These are phyloP conservation scores for Oostethus manadensis DNA, from an alignment of 2,113 vertebrate genomes.

Conservation along the genomic window DNA sequence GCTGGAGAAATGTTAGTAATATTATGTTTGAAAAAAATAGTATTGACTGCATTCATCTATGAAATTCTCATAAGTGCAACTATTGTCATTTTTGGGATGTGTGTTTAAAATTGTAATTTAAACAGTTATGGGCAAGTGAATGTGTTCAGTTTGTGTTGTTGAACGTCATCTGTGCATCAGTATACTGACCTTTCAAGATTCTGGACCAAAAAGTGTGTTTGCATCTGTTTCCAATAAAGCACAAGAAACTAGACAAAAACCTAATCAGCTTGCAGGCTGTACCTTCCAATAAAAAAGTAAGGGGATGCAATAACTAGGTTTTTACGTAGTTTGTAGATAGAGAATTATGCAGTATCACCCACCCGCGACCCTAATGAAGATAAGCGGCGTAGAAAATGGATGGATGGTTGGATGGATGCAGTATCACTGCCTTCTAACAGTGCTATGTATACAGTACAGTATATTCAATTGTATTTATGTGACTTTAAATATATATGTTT, in stretches of 20 bases:
- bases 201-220: neutral
- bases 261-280: neutral
- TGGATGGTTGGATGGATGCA: too few relatives aligned
- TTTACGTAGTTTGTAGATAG: neutral
- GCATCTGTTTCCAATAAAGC: conserved; percentile 1
- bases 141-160: neutral
- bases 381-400: too few relatives aligned
- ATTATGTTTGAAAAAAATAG: too few relatives aligned
- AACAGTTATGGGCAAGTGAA: neutral
- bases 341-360: neutral
- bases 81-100: too few relatives aligned
- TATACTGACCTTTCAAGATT: neutral
- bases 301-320: neutral
- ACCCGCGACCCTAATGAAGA: too few relatives aligned
- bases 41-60: too few relatives aligned
- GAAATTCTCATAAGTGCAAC: too few relatives aligned
- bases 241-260: neutral
- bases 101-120: too few relatives aligned
- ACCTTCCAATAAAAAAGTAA: neutral
- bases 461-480: neutral
- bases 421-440: neutral
- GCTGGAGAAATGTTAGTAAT: too few relatives aligned
- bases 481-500: neutral
- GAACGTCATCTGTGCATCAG: neutral
- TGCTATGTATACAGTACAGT: neutral